These are phyloP conservation scores for Acanthurus lineatus DNA, from an alignment of 2,797 vertebrate species.

Conservation along the genomic window DNA sequence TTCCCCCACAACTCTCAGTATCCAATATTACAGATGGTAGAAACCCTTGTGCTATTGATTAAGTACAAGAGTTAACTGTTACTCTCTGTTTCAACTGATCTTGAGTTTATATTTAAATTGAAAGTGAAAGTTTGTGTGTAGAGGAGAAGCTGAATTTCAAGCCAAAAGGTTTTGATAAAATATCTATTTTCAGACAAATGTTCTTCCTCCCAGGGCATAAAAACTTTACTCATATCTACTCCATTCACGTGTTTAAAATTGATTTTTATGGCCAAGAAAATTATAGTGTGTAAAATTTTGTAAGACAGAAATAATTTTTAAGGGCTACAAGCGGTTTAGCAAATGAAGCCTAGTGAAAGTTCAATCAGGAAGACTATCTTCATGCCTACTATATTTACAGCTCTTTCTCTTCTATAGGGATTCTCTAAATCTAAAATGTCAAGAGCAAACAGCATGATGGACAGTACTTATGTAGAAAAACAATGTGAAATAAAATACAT, in stretches of 20 bases:
- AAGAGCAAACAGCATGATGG: too few relatives aligned
- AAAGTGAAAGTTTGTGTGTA: constrained; percentile 21
- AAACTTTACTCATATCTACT: constrained; percentile 33
- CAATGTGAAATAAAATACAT: too few relatives aligned
- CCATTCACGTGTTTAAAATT: constrained; percentile 51
- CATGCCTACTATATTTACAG: background rate
- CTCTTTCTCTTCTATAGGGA: background rate
- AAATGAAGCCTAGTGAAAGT: constrained; percentile 15
- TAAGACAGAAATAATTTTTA: constrained; percentile 43
- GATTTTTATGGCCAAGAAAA: constrained; percentile 49
- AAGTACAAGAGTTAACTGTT: background rate
- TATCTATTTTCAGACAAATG: constrained; percentile 38
- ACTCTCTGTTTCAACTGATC: constrained; percentile 19
- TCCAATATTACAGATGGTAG: constrained; percentile 19
- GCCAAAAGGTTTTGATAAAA: constrained; percentile 42
- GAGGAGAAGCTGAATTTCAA: constrained; percentile 33
- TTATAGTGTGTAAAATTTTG: constrained; percentile 35
- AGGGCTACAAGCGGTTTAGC: constrained; percentile 37
- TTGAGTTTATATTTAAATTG: constrained; percentile 12
- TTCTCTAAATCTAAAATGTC: too few relatives aligned
- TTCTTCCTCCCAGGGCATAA: constrained; percentile 31
- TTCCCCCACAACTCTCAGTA: background rate
- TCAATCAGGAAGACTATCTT: constrained; percentile 4
- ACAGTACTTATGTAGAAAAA: too few relatives aligned
- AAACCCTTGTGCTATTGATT: constrained; percentile 36